Evolutionary conservation across 1,140 invertebrate species (phyloP).

Genomic region (Hycleus cichorii): DNA sequence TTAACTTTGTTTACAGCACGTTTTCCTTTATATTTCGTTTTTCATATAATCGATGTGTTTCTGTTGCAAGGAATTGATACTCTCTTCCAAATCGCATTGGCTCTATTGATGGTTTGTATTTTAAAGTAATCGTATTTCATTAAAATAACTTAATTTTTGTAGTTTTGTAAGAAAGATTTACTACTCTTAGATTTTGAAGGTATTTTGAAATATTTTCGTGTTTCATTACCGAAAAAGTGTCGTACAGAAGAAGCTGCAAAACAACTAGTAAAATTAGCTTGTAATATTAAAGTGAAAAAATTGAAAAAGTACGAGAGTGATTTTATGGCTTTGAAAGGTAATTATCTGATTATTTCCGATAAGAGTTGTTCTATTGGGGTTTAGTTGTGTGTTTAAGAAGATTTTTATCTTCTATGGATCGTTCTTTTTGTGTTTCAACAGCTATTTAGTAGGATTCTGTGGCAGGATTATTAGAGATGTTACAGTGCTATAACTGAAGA

Average conservation of each 20-base stretch:
- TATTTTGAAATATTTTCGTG: slow-evolving; percentile 91
- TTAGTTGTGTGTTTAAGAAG: not conserved
- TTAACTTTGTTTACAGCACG: slow-evolving; percentile 96
- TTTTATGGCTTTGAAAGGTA: slow-evolving; percentile 75
- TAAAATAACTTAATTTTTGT: slow-evolving; percentile 27
- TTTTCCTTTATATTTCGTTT: slow-evolving; percentile 95
- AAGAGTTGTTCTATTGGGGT: not conserved
- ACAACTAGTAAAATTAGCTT: slow-evolving; percentile 83
- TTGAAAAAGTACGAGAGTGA: slow-evolving; percentile 95
- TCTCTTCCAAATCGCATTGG: slow-evolving; percentile 92
- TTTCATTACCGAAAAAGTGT: slow-evolving; percentile 93
- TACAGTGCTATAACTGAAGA: too few relatives aligned
- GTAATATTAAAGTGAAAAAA: slow-evolving; percentile 87
- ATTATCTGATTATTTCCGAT: slow-evolving; percentile 21
- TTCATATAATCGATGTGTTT: slow-evolving; percentile 95
- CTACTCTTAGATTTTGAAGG: slow-evolving; percentile 93
- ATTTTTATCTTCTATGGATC: not conserved
- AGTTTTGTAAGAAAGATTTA: slow-evolving; percentile 87
- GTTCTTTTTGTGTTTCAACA: too few relatives aligned
- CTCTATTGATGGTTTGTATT: slow-evolving; percentile 68
- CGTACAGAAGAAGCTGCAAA: slow-evolving; percentile 82
- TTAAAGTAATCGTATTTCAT: not conserved
- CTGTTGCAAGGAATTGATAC: slow-evolving; percentile 90
- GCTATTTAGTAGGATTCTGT: too few relatives aligned
- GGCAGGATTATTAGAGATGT: too few relatives aligned